Base-by-base conservation (phyloP, 2,888 invertebrate genomes). In the Tromatobia lineatoria region DNA sequence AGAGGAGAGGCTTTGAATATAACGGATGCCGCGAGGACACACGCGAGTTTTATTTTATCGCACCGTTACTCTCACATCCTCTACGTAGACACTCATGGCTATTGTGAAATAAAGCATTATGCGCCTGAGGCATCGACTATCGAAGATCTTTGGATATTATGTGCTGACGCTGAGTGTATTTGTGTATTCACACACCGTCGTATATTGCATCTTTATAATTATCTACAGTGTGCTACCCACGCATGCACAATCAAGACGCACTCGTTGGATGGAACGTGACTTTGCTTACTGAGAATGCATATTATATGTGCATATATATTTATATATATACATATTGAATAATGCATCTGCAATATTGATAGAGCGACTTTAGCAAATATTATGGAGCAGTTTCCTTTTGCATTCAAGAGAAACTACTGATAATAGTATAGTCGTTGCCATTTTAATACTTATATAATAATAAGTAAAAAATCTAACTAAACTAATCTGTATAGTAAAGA, bases 71-170 rank as follows among this genome's bases (percentile, higher is more conserved):
- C 70, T 69, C 69, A 15, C 25, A 11, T 52, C 3, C 45, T 10
- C 18, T 45, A 45, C 20, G 34, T 45, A 29, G 10, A 25, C 11
- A 52, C 61, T 38, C n/a, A 25, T 45, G n/a, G 29, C 10, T 54
- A 73, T 82, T 82, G 69, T 54, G 78, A 82, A 82, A 82, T 74
- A 74, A 77, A 75, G 59, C 74, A 75, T 73, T 52, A 82, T 78
- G 59, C 73, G 23, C 45, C 34, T 59, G 45, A 23, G 29, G 45
- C 25, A 73, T 73, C 59, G 73, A 29, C 73, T 59, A 59, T 59
- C 59, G 73, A 25, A 45, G 45, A 59, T 59, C 29, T 59, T 29
- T 18, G 59, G 59, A 25, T 47, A 59, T 59, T 73, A 29, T 59
- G 45, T 59, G 45, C 69, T 50, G 52, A 34, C 29, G 42, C 34